Conservation (phyloP, 2,113 vertebrate species). For the Crotalus horridus region DNA sequence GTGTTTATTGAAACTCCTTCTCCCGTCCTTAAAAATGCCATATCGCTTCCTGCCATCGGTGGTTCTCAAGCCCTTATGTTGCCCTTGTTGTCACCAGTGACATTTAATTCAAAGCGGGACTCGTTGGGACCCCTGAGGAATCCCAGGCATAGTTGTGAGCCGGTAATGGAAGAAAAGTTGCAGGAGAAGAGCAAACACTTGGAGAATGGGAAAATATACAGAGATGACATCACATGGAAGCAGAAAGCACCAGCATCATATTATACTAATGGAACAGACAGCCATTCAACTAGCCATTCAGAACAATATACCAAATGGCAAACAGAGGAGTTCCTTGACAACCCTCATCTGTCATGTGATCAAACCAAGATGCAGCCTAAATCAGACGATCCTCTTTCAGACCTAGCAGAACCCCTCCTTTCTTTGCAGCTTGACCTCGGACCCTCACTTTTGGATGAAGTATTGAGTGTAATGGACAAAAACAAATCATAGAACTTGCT, state of each 20-base stretch:
- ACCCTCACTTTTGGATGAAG: constrained; percentile 96
- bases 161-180: constrained; percentile 75
- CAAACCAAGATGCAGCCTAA: constrained; percentile 79
- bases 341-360: constrained; percentile 73
- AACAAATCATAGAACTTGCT: constrained; percentile 67
- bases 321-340: constrained; percentile 83
- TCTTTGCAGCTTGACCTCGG: constrained; percentile 95
- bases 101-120: constrained; percentile 80
- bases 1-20: constrained; percentile 88
- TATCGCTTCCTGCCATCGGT: constrained; percentile 94
- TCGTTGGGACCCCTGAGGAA: constrained; percentile 75
- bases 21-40: constrained; percentile 96
- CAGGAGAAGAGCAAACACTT: constrained; percentile 68
- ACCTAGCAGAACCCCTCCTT: constrained; percentile 86
- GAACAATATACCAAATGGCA: constrained; percentile 84
- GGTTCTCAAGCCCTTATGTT: constrained; percentile 92
- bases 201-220: constrained; percentile 73
- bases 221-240: constrained; percentile 70
- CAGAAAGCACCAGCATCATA: constrained; percentile 67
- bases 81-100: constrained; percentile 82
- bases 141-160: constrained; percentile 74
- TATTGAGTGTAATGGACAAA: constrained; percentile 97
- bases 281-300: constrained; percentile 77
- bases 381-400: constrained; percentile 84
- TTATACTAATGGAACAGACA: constrained; percentile 76